phyloP scores from a whole-genome alignment of 1,140 invertebrate species.

The Oncopodura yosiiana region DNA sequence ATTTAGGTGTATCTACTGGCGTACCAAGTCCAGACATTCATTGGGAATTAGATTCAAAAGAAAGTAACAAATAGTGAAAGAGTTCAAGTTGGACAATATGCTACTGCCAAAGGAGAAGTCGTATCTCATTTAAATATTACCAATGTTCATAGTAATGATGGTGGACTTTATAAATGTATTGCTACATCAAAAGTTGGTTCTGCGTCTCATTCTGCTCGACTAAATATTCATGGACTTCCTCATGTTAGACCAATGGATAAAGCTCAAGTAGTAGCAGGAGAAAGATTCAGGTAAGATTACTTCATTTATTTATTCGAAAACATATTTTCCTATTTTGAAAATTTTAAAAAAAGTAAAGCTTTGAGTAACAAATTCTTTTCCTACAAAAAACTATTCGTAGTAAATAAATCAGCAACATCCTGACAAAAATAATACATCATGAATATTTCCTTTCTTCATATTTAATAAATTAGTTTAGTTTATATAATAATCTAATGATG shows the following conservation, averaged over 20 bases:
- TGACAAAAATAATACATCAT: constrained; percentile 3
- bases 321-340: too few relatives aligned
- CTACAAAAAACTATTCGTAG: too few relatives aligned
- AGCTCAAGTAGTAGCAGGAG: constrained; percentile 85
- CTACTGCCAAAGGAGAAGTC: constrained; percentile 78
- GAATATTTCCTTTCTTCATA: constrained; percentile 40
- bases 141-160: constrained; percentile 81
- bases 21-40: constrained; percentile 90
- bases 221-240: constrained; percentile 85
- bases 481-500: too few relatives aligned
- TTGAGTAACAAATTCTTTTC: too few relatives aligned
- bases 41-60: constrained; percentile 85
- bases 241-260: constrained; percentile 87
- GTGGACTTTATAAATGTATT: constrained; percentile 82
- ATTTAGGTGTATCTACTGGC: constrained; percentile 67
- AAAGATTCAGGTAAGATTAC: constrained; percentile 44
- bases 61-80: constrained; percentile 61
- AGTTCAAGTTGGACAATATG: constrained; percentile 73
- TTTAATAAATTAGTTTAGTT: too few relatives aligned
- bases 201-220: constrained; percentile 70
- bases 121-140: constrained; percentile 89
- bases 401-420: neutral
- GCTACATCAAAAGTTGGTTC: constrained; percentile 84
- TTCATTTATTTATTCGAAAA: too few relatives aligned
- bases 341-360: too few relatives aligned